Conservation (phyloP, 2,888 invertebrate species). For the Cataglyphis livida region DNA sequence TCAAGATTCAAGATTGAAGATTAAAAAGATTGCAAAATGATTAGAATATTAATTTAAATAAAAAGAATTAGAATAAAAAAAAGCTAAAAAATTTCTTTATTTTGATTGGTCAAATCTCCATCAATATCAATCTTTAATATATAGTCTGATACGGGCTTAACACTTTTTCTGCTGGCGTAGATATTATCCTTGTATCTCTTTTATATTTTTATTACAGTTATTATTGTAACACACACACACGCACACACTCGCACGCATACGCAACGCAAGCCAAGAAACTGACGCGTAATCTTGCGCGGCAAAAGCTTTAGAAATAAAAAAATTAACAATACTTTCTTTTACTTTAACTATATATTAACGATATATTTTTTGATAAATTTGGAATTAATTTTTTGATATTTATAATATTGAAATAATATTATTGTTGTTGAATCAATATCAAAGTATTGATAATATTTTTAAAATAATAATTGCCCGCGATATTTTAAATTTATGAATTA, state of each 20-base stretch:
- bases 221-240: background rate
- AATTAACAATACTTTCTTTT: background rate
- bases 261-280: background rate
- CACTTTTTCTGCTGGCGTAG: background rate
- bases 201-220: background rate
- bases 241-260: background rate
- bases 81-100: background rate
- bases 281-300: background rate
- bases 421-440: slow-evolving; percentile 26
- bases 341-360: slow-evolving; percentile 7
- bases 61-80: background rate
- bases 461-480: background rate
- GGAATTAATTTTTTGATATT: slow-evolving; percentile 30
- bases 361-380: slow-evolving; percentile 35
- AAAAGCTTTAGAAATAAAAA: background rate
- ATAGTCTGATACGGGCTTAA: background rate
- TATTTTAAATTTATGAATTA: background rate
- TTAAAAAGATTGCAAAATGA: background rate
- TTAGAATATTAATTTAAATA: background rate
- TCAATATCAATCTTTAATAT: background rate
- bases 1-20: background rate
- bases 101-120: background rate
- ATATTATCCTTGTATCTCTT: background rate
- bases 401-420: slow-evolving; percentile 20
- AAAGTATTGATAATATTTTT: background rate